These are phyloP conservation scores for Montipora capitata DNA, from an alignment of 92 coral and sea anemone species.

Conservation along the genomic window DNA sequence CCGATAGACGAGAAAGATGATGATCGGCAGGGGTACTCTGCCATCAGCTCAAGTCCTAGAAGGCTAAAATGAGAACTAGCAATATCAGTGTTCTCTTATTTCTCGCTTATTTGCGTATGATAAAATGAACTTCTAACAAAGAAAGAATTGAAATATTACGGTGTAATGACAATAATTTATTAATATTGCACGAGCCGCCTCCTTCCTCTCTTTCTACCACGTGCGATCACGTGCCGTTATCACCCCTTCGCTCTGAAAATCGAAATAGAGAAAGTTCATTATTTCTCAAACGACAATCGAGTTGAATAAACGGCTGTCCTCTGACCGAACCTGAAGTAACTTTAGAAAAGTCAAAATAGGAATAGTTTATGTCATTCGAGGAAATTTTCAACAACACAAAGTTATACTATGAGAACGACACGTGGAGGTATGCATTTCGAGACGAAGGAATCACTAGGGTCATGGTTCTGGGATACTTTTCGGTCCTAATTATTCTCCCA, in stretches of 20 bases:
- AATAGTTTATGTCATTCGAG: not conserved
- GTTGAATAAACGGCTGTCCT: not conserved
- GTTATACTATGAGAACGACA: not conserved
- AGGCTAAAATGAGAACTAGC: not conserved
- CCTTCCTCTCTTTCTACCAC: not conserved
- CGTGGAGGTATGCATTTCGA: not conserved
- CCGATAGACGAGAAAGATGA: too few relatives aligned
- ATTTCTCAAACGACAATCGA: not conserved
- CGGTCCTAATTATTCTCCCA: not conserved
- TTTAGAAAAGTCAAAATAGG: not conserved
- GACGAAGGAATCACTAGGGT: not conserved
- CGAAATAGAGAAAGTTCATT: too few relatives aligned
- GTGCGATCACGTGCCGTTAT: not conserved
- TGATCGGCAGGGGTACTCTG: not conserved
- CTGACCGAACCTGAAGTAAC: not conserved
- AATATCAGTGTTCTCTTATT: constrained; percentile 3
- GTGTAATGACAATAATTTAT: not conserved
- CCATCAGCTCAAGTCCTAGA: too few relatives aligned
- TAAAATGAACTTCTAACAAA: constrained; percentile 9
- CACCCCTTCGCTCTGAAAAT: too few relatives aligned
- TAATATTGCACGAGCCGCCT: constrained; percentile 9
- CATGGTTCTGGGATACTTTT: not conserved
- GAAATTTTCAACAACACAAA: too few relatives aligned
- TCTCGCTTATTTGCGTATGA: not conserved
- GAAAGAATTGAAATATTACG: not conserved